Conservation (phyloP, 2,113 vertebrate species). For the Daubentonia madagascariensis region DNA sequence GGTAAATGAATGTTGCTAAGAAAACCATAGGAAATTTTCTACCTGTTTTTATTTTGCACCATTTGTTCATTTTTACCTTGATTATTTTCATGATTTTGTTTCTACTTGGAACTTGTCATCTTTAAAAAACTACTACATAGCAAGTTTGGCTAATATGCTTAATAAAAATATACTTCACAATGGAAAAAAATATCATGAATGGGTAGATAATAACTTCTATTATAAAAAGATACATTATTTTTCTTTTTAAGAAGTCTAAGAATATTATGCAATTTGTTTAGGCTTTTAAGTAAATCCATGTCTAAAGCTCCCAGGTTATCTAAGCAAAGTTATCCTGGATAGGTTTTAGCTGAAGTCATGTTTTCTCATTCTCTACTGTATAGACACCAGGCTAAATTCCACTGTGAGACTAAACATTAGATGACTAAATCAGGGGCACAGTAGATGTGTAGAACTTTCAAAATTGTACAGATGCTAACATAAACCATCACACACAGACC, state of each 20-base stretch:
- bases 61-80: conserved; percentile 58
- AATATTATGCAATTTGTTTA: conserved; percentile 8
- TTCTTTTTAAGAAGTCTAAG: conserved; percentile 20
- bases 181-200: neutral
- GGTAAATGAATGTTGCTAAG: conserved; percentile 49
- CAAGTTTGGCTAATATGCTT: conserved; percentile 52
- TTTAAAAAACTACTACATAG: conserved; percentile 30
- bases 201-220: neutral
- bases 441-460: neutral
- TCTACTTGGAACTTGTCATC: conserved; percentile 33
- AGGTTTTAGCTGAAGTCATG: neutral
- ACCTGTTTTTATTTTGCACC: conserved; percentile 40
- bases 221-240: conserved; percentile 21
- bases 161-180: conserved; percentile 39
- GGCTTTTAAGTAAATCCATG: conserved; percentile 1
- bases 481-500: neutral
- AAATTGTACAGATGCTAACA: neutral
- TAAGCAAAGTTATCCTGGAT: neutral
- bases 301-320: neutral
- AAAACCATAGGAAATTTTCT: neutral
- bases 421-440: neutral
- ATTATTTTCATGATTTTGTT: conserved; percentile 56
- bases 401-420: neutral
- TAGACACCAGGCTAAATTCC: neutral
- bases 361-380: neutral